A percentile compares a stretch with the other conserved stretches of the same genome.
phyloP scores from a whole-genome alignment of 1,140 invertebrate species.

The Cherax quadricarinatus region DNA sequence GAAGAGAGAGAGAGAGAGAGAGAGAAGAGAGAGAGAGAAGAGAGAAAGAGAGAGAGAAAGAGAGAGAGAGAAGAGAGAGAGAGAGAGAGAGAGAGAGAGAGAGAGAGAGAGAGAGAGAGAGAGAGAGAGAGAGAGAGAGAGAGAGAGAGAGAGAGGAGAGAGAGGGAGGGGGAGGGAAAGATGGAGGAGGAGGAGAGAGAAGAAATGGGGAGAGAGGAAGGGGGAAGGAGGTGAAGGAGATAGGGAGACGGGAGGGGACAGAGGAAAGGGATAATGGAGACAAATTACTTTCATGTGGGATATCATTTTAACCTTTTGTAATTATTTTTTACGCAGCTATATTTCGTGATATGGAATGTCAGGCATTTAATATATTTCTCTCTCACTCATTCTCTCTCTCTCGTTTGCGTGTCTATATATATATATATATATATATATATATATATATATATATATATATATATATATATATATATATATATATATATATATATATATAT shows the following conservation, averaged over 20 bases:
- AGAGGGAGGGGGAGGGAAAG: no score
- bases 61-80: background rate
- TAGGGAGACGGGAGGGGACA: background rate
- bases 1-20: background rate
- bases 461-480: no score
- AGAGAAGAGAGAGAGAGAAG: background rate
- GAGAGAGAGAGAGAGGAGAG: no score
- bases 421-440: background rate
- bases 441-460: no score
- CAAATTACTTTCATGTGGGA: background rate
- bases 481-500: no score
- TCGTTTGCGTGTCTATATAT: background rate
- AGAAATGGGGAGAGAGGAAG: no score
- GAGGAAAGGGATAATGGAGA: background rate
- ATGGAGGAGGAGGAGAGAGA: background rate
- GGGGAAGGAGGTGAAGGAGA: no score
- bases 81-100: no score
- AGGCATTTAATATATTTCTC: background rate
- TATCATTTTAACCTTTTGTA: constrained; percentile 7
- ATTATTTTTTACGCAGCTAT: background rate
- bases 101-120: no score
- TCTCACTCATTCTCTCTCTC: background rate
- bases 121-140: background rate
- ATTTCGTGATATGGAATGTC: background rate
- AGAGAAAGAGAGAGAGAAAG: no score